A percentile compares a stretch with the other conserved stretches of the same genome.
Evolutionary conservation across 2,888 invertebrate species (phyloP).

Genomic region (Octonoba sinensis): DNA sequence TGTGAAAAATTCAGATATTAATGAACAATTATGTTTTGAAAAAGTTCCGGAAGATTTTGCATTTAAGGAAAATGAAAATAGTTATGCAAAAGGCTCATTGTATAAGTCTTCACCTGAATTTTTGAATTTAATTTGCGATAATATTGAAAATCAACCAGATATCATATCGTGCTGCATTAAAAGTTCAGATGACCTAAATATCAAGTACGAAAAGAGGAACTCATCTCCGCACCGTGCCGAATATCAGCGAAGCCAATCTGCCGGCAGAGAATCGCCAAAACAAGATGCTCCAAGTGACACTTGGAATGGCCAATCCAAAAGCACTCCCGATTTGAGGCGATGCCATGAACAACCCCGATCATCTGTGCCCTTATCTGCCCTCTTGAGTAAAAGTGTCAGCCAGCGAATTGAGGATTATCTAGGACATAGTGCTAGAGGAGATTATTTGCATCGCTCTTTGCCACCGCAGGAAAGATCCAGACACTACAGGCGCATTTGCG

Average conservation of each 20-base stretch:
- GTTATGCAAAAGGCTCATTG: too few relatives aligned
- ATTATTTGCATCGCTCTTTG: slow-evolving; percentile 18
- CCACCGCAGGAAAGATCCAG: slow-evolving; percentile 50
- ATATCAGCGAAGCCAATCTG: slow-evolving; percentile 44
- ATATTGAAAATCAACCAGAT: too few relatives aligned
- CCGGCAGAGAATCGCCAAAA: slow-evolving; percentile 21
- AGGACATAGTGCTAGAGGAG: slow-evolving; percentile 23
- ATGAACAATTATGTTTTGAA: too few relatives aligned
- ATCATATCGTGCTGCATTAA: background rate
- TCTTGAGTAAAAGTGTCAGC: slow-evolving; percentile 53
- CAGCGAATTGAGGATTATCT: slow-evolving; percentile 58
- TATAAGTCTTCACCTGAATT: too few relatives aligned
- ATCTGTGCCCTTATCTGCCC: slow-evolving; percentile 35
- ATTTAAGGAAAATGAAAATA: too few relatives aligned
- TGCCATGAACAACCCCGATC: slow-evolving; percentile 47
- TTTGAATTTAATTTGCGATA: too few relatives aligned
- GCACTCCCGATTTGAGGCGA: slow-evolving; percentile 48
- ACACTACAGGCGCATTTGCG: slow-evolving; percentile 54
- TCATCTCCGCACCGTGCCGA: background rate
- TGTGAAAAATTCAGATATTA: too few relatives aligned
- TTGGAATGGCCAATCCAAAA: slow-evolving; percentile 42
- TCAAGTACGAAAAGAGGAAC: background rate
- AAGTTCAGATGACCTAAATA: slow-evolving; percentile 7
- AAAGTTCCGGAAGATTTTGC: too few relatives aligned
- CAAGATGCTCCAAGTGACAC: slow-evolving; percentile 2